Evolutionary conservation across 64 coral and sea anemone species (phyloP), one percentile per base, ranked within the genome.

Genomic region (Stylophora pistillata): DNA sequence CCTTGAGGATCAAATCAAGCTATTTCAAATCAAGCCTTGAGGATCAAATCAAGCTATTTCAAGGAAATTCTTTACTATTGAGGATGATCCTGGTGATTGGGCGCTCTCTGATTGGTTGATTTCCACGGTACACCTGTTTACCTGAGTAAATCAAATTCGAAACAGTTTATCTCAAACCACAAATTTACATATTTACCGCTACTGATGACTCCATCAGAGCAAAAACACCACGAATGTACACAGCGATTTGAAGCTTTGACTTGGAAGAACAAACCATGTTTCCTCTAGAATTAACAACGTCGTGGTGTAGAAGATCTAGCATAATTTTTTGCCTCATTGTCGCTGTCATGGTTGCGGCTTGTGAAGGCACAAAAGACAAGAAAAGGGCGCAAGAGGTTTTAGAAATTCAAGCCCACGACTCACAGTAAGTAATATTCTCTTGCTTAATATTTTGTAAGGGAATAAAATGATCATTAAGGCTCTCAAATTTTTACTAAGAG

Each of bases 341-440:
- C 69, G 64, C 65, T 16, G 12, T 52, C 13, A 53, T 62, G 31
- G 21, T 16, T 37, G 32, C 10, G 21, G 21, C 0, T n/a, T 31
- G 15, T 10, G 59, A 82, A 17, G 21, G 33, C 53, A 53, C 80
- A 17, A 33, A 84, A 52, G 80, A 69, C 34, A 60, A 34, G 62
- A 64, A 70, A 25, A 47, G 32, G 5, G 80, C 80, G 10, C 80
- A 84, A 37, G 15, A 70, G 20, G 33, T 25, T 53, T 70, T 84
- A 15, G 62, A 84, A 84, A 52, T 15, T 70, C 61, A 84, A 70
- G 37, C 62, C 1, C 47, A 41, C 66, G 80, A 84, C 21, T 47
- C 10, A n/a, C 62, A 84, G 80, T 84, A 84, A 84, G 80, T 84
- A 33, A 37, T 33, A 17, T 1, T 25, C 21, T 69, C 53, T 70